phyloP scores from a whole-genome alignment of 2,113 vertebrate species.

The Axis porcinus region DNA sequence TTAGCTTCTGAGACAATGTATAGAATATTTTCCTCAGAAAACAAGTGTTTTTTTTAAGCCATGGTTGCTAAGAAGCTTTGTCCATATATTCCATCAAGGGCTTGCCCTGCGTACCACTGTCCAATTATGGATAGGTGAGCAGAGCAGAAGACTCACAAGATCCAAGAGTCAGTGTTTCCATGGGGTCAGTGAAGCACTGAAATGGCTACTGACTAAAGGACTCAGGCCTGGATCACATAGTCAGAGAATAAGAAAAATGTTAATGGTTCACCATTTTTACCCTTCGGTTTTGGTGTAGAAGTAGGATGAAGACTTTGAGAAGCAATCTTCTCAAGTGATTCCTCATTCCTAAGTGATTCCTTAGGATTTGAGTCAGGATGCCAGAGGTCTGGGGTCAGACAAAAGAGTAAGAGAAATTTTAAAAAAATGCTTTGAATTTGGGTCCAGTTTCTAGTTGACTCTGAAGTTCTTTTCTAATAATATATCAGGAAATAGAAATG shows the following conservation, averaged over 20 bases:
- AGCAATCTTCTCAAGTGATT: not conserved
- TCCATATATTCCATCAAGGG: not conserved
- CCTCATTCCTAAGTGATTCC: not conserved
- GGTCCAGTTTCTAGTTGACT: not conserved
- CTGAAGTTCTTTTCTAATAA: not conserved
- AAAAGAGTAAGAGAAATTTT: not conserved
- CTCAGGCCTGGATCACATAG: not conserved
- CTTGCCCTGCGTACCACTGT: not conserved
- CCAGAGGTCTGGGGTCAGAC: not conserved
- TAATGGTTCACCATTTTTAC: not conserved
- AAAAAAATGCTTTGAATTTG: not conserved
- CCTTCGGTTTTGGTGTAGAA: not conserved
- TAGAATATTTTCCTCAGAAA: not conserved
- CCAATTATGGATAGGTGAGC: too few relatives aligned
- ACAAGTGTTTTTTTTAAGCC: not conserved
- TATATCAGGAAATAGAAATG: not conserved
- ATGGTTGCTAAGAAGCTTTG: not conserved
- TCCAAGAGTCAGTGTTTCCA: not conserved
- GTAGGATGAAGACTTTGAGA: not conserved
- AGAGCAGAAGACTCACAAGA: not conserved
- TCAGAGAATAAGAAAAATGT: not conserved
- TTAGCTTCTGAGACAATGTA: not conserved
- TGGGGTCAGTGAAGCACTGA: not conserved
- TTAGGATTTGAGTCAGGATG: not conserved
- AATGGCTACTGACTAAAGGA: not conserved